Evolutionary conservation across 2,113 vertebrate species (phyloP).

Genomic region (Crotalus tigris): DNA sequence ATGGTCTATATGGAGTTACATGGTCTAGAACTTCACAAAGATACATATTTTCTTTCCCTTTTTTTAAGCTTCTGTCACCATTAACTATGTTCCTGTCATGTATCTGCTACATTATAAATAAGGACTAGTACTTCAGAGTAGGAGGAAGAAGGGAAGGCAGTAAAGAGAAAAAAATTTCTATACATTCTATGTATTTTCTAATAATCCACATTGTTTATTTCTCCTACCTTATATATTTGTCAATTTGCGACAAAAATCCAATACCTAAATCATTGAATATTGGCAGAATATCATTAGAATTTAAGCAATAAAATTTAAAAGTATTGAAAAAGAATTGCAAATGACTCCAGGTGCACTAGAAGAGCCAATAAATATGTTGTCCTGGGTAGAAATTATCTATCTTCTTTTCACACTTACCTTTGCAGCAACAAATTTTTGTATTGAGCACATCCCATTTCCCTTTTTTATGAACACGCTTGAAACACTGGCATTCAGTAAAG

Average conservation of each 20-base stretch:
- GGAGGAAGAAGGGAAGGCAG: not conserved
- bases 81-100: not conserved
- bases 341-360: constrained; percentile 12
- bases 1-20: rapidly evolving
- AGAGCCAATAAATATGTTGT: not conserved
- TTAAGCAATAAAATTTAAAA: not conserved
- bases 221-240: not conserved
- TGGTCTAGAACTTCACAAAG: constrained; percentile 11
- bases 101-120: not conserved
- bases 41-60: not conserved
- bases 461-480: not conserved
- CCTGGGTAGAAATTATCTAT: not conserved
- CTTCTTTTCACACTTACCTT: not conserved
- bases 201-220: not conserved
- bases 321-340: not conserved
- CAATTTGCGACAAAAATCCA: not conserved
- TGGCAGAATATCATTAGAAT: not conserved
- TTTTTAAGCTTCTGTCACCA: not conserved
- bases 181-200: not conserved
- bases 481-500: not conserved
- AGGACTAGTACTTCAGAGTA: not conserved
- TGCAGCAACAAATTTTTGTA: not conserved
- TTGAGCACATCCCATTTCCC: not conserved
- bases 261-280: not conserved
- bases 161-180: not conserved